Base-by-base conservation (phyloP, 2,888 invertebrate genomes). In the Marasmarcha lunaedactyla region DNA sequence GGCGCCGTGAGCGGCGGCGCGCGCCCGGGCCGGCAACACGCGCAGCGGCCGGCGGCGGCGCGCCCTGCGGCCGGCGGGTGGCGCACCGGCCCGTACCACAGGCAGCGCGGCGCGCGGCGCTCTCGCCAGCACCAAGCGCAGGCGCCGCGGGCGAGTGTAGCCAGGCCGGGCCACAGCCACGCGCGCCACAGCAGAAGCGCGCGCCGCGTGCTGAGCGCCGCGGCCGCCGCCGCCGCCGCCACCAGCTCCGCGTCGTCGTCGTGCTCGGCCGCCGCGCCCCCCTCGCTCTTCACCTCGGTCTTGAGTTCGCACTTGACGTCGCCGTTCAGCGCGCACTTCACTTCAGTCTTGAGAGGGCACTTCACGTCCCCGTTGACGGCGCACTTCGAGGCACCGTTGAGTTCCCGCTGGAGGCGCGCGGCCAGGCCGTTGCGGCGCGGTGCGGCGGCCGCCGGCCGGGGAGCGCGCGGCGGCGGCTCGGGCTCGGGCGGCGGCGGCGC, bases 21-120 rank as follows among this genome's bases (percentile, higher is more conserved):
- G 53, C 42, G 84, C 40, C 54, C 86, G 70, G 90, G 89, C 68
- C 90, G 90, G 45, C 88, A 85, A 70, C 90, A 90, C 55, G 87
- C 89, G 68, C 86, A 88, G 48, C 85, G 83, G 52, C 89, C 89
- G 7, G 71, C 68, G 42, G 85, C 78, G 51, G 44, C 60, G 42
- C 61, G 63, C 2, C 68, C 63, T 63, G 57, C 46, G 57, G 57
- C 54, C 63, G 59, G 44, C 54, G 56, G 57, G 42, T 30, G 52
- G 41, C 49, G 53, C 51, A 63, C 45, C 49, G 66, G 34, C 34
- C 34, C 34, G 14, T 34, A 34, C 61, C 64, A 58, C 46, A 57
- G 57, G 54, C 63, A 59, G 44, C 54, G 56, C 57, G 42, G 34
- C 52, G 41, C 49, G 54, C 51, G 63, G 46, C 48, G 66, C 51